Evolutionary conservation across 1,140 invertebrate species (phyloP), one percentile per base, ranked within the genome.

Genomic region (Eupristina koningsbergeri): DNA sequence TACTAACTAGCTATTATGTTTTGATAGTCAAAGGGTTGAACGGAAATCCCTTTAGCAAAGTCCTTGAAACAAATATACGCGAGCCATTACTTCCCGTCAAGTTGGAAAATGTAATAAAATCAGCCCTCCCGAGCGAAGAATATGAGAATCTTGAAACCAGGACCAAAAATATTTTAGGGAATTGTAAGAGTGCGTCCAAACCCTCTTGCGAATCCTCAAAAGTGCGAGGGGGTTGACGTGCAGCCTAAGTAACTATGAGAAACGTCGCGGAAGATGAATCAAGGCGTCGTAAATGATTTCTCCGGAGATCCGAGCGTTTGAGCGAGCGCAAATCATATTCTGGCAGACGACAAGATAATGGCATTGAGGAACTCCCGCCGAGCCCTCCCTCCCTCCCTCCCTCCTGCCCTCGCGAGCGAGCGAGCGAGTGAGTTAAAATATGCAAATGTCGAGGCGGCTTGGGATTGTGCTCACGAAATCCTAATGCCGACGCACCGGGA

Each of bases 271-370:
- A 69, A 45, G 41, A 31, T 31, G 79, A 82, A 67, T 81, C 61
- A 64, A 67, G 64, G 81, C n/a, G 22, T 29, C 63, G 77, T 64
- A 84, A 84, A 84, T 77, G 58, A 84, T 81, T 84, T 80, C 83
- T 84, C 53, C 26, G 9, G 45, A 82, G 61, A 31, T 67, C n/a
- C n/a, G 53, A 77, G 41, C 41, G 71, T 67, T 39, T 39, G 47
- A 29, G 15, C 19, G 41, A 50, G 74, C 53, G 45, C 78, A 71
- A 80, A 80, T 84, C 71, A 81, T 77, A 81, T 77, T 81, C 71
- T 7, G 29, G 22, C 45, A 41, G 81, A 71, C 76, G 71, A 3
- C 36, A 22, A 61, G 71, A 76, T 80, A 76, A 80, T 64, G 83
- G 73, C 47, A 67, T 84, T 74, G 80, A 79, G 39, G 36, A 19